These are phyloP conservation scores for Druceiella hillmani DNA, from an alignment of 2,888 invertebrate species.

Conservation along the genomic window DNA sequence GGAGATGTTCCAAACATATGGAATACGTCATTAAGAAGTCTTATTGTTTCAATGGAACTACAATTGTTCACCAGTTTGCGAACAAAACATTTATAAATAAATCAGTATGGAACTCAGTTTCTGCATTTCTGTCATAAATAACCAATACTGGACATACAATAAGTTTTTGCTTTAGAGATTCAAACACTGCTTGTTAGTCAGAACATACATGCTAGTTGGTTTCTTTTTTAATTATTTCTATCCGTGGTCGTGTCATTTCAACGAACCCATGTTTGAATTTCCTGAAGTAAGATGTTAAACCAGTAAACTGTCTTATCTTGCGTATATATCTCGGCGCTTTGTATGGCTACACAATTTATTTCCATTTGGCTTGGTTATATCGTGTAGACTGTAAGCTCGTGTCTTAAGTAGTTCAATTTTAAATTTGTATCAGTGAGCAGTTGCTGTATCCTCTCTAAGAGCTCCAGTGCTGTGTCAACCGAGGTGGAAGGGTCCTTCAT, in stretches of 20 bases:
- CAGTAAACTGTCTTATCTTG: slow-evolving; percentile 25
- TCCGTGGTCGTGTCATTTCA: slow-evolving; percentile 22
- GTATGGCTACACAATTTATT: slow-evolving; percentile 20
- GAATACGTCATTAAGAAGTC: too few species aligned
- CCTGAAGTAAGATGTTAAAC: slow-evolving; percentile 26
- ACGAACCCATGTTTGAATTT: slow-evolving; percentile 26
- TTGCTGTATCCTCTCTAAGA: slow-evolving; percentile 22
- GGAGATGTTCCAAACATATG: too few species aligned
- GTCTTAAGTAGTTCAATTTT: slow-evolving; percentile 20
- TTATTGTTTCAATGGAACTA: too few species aligned
- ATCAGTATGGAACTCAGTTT: slow-evolving; percentile 26
- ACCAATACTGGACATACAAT: slow-evolving; percentile 17
- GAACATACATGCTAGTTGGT: slow-evolving; percentile 12
- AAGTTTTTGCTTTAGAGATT: slow-evolving; percentile 1
- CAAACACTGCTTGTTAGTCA: slow-evolving; percentile 2
- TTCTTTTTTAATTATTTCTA: slow-evolving; percentile 24
- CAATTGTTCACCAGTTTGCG: too few species aligned
- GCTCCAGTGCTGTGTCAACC: slow-evolving; percentile 22
- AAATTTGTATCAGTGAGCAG: slow-evolving; percentile 22
- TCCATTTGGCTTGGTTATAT: slow-evolving; percentile 4
- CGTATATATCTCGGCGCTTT: slow-evolving; percentile 22
- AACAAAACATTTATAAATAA: too few species aligned
- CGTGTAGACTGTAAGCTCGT: slow-evolving; percentile 1
- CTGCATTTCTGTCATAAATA: slow-evolving; percentile 23
- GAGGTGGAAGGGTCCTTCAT: slow-evolving; percentile 20